Conservation (phyloP, 2,888 invertebrate genomes). For the Epinotia nisella region DNA sequence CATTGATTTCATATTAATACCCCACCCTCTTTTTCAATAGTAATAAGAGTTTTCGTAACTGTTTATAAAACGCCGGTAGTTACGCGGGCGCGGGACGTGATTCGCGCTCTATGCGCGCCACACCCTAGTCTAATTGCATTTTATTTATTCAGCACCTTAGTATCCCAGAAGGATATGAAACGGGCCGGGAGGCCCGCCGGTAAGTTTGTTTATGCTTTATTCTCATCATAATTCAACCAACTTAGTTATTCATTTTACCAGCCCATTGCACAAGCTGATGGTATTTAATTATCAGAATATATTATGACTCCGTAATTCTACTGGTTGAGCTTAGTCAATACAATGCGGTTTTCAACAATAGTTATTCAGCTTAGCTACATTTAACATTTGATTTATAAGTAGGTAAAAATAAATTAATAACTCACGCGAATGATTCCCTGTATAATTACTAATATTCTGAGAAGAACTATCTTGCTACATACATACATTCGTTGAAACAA, state of each 20-base stretch:
- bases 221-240: conserved; percentile 55
- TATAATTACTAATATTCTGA: conserved; percentile 19
- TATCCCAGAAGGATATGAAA: conserved; percentile 60
- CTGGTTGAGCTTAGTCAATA: conserved; percentile 6
- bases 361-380: background rate
- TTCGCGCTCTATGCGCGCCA: conserved; percentile 51
- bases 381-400: background rate
- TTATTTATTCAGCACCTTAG: conserved; percentile 79
- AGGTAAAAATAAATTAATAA: background rate
- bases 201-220: conserved; percentile 65
- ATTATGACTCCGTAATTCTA: background rate
- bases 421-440: background rate
- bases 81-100: conserved; percentile 52
- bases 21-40: conserved; percentile 53
- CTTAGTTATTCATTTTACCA: conserved; percentile 49
- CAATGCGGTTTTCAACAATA: conserved; percentile 15
- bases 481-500: background rate
- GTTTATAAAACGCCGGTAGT: conserved; percentile 58
- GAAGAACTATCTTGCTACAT: background rate
- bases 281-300: conserved; percentile 34
- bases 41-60: conserved; percentile 60
- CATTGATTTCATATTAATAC: conserved; percentile 61
- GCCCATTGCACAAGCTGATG: conserved; percentile 18
- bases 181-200: conserved; percentile 59
- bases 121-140: conserved; percentile 76